Percentiles rank a stretch among this genome's conserved stretches.
Conservation (phyloP, 1,140 invertebrate genomes). For the Papilio machaon region DNA sequence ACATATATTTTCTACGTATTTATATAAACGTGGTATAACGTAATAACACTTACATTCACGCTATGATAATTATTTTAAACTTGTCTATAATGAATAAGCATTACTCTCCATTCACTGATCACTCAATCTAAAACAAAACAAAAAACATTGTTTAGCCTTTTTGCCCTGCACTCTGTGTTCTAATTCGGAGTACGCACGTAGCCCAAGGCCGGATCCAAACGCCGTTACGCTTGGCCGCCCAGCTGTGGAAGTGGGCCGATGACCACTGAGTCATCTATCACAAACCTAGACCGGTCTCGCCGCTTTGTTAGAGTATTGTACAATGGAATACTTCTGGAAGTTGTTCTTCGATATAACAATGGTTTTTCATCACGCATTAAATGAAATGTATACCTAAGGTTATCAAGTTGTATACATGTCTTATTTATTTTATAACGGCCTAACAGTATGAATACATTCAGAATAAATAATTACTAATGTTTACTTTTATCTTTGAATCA, state of each 20-base stretch:
- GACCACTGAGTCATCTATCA: slow-evolving; percentile 13
- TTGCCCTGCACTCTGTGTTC: background rate
- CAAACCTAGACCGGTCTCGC: background rate
- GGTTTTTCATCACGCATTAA: background rate
- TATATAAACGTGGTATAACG: too few species aligned
- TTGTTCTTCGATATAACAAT: background rate
- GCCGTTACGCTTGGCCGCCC: background rate
- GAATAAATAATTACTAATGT: too few species aligned
- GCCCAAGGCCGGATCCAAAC: slow-evolving; percentile 16
- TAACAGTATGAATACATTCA: too few species aligned
- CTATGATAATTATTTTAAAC: background rate
- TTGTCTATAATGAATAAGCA: background rate
- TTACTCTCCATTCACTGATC: background rate
- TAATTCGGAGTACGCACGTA: slow-evolving; percentile 7
- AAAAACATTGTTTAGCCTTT: slow-evolving; percentile 9
- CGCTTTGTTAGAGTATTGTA: background rate
- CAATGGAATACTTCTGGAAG: background rate
- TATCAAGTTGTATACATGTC: background rate
- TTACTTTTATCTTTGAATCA: too few species aligned
- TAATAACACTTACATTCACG: background rate
- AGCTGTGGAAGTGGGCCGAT: slow-evolving; percentile 29
- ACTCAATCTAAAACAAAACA: background rate
- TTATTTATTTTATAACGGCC: too few species aligned
- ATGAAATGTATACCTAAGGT: background rate
- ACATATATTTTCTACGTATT: background rate